A percentile compares a stretch with the other conserved stretches of the same genome.
Evolutionary conservation across 2,113 vertebrate species (phyloP).

Genomic region (Syngnathus floridae): DNA sequence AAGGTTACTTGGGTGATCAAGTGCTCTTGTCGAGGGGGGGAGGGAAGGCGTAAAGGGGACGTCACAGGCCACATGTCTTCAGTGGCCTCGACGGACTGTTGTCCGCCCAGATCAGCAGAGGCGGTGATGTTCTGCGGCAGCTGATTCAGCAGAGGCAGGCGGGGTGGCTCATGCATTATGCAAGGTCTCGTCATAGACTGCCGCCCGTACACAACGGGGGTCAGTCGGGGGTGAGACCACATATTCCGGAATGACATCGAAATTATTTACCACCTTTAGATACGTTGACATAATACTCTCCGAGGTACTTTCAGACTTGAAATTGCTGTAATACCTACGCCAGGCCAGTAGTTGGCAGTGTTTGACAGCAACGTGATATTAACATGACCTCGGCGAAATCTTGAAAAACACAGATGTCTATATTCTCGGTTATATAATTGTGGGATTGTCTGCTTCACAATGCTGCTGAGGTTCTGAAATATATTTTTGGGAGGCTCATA

Average conservation of each 20-base stretch:
- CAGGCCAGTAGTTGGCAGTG: not conserved
- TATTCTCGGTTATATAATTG: no score
- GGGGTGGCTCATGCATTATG: constrained; percentile 49
- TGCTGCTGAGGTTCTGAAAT: no score
- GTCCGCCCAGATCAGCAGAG: constrained; percentile 14
- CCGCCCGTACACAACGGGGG: constrained; percentile 5
- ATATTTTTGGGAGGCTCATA: no score
- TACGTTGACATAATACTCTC: not conserved
- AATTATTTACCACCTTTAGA: not conserved
- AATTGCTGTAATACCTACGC: not conserved
- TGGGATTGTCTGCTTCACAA: no score
- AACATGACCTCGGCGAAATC: no score
- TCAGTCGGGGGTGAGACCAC: constrained; percentile 9
- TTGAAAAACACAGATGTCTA: no score
- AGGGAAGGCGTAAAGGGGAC: constrained; percentile 15
- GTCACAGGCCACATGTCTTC: constrained; percentile 27
- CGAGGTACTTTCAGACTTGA: not conserved
- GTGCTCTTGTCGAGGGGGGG: constrained; percentile 38
- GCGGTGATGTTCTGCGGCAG: constrained; percentile 18
- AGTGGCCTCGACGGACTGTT: constrained; percentile 2
- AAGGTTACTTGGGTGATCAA: constrained; percentile 56
- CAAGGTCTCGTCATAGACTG: constrained; percentile 33
- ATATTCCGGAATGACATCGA: not conserved
- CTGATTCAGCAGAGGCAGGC: constrained; percentile 52
- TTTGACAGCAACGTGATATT: not conserved